Conservation (phyloP, 1,140 invertebrate genomes). For the Euura lappo region DNA sequence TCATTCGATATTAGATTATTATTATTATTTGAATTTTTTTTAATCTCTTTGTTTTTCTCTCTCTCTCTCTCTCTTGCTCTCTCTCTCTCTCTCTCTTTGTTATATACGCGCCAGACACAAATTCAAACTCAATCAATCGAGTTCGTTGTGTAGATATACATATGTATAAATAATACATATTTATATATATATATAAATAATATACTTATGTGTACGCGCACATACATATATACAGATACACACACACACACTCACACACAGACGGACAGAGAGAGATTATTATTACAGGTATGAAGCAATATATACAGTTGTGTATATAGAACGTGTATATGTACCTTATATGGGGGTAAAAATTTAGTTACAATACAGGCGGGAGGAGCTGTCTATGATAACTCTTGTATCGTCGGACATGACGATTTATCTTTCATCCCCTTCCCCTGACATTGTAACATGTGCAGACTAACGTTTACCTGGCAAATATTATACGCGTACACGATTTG, state of each 20-base stretch:
- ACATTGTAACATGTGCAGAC: background rate
- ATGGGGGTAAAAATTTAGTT: background rate
- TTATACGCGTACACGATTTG: background rate
- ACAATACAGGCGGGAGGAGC: background rate
- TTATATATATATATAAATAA: background rate
- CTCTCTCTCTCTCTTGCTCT: too few species aligned
- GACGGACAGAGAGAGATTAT: too few species aligned
- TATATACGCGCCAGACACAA: too few species aligned
- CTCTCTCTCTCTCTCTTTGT: too few species aligned
- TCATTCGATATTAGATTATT: conserved; percentile 23
- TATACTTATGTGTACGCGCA: background rate
- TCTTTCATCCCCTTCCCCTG: background rate
- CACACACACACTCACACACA: background rate
- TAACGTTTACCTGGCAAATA: background rate
- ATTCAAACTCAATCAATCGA: background rate
- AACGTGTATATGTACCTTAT: too few species aligned
- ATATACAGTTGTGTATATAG: too few species aligned
- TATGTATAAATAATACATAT: background rate
- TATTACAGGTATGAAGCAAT: too few species aligned
- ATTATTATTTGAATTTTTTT: too few species aligned
- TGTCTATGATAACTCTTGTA: background rate
- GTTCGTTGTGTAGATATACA: background rate
- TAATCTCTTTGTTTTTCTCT: too few species aligned
- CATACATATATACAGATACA: conserved; percentile 3
- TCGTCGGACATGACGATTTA: background rate